Percentiles rank a stretch among this genome's conserved stretches.
phyloP scores from a whole-genome alignment of 2,888 invertebrate genomes.

The Amphipyra berbera region DNA sequence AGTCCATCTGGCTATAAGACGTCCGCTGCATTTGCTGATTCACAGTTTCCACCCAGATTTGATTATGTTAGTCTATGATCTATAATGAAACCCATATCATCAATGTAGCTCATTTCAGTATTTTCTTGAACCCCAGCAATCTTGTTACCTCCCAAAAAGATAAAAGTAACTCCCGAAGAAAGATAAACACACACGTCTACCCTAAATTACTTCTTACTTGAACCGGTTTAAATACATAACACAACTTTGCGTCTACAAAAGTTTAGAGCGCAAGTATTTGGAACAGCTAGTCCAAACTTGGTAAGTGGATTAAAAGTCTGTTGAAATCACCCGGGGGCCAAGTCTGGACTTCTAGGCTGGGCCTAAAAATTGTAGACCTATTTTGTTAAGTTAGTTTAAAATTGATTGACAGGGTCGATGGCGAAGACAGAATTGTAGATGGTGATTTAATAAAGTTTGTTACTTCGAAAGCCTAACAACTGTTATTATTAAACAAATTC shows the following conservation, averaged over 20 bases:
- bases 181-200: conserved; percentile 18
- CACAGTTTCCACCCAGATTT: no score
- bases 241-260: conserved; percentile 38
- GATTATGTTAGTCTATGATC: no score
- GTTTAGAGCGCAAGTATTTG: conserved; percentile 32
- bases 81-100: no score
- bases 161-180: background rate
- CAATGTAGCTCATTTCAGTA: no score
- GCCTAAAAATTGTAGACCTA: conserved; percentile 20
- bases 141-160: conserved; percentile 2
- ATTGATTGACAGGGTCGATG: conserved; percentile 15
- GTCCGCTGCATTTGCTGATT: no score
- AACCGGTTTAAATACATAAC: conserved; percentile 47
- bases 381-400: conserved; percentile 25
- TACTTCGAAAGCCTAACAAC: no score
- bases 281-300: conserved; percentile 35
- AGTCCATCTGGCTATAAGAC: no score
- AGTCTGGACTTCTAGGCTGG: conserved; percentile 24
- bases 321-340: conserved; percentile 25
- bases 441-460: background rate
- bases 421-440: conserved; percentile 11
- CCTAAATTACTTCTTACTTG: conserved; percentile 33
- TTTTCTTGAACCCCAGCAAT: background rate
- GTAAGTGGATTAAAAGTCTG: conserved; percentile 55
- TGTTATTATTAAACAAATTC: background rate